These are phyloP conservation scores for Drosophila ercepeae DNA, from an alignment of 1,140 invertebrate genomes.

Conservation along the genomic window DNA sequence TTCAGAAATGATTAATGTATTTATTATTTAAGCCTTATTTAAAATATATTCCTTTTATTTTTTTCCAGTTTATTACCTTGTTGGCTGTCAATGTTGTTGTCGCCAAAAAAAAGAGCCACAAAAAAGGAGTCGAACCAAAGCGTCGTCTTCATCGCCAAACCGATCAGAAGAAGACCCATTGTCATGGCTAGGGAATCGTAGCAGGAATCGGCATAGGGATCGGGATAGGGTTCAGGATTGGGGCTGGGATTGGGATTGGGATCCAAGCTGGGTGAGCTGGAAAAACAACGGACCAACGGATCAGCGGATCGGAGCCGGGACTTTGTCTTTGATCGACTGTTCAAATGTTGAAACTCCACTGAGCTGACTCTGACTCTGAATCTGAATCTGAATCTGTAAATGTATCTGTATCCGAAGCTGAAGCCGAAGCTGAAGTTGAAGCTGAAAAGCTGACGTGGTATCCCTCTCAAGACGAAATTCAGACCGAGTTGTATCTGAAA, in stretches of 20 bases:
- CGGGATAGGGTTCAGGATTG: background rate
- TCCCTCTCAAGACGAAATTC: background rate
- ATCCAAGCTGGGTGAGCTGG: conserved; percentile 32
- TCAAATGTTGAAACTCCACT: conserved; percentile 44
- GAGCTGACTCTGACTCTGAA: conserved; percentile 24
- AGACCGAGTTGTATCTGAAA: background rate
- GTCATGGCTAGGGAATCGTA: conserved; percentile 34
- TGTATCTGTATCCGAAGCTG: conserved; percentile 21
- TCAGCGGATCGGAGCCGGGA: conserved; percentile 45
- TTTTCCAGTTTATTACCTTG: conserved; percentile 2
- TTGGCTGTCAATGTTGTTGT: conserved; percentile 65
- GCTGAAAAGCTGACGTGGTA: background rate
- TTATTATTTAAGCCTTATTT: too few relatives aligned
- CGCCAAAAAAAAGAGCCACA: conserved; percentile 14
- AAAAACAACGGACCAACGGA: conserved; percentile 36
- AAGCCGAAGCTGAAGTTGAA: background rate
- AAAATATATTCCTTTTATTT: too few relatives aligned
- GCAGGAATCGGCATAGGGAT: background rate
- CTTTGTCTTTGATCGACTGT: conserved; percentile 78
- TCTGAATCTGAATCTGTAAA: background rate
- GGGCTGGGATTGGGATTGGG: conserved; percentile 12
- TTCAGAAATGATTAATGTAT: too few relatives aligned
- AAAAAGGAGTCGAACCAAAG: conserved; percentile 64
- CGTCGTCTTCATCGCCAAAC: conserved; percentile 69
- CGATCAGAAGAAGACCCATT: conserved; percentile 44